Base-by-base conservation (phyloP, 2,888 invertebrate species). In the Cryptus viduatorius region DNA sequence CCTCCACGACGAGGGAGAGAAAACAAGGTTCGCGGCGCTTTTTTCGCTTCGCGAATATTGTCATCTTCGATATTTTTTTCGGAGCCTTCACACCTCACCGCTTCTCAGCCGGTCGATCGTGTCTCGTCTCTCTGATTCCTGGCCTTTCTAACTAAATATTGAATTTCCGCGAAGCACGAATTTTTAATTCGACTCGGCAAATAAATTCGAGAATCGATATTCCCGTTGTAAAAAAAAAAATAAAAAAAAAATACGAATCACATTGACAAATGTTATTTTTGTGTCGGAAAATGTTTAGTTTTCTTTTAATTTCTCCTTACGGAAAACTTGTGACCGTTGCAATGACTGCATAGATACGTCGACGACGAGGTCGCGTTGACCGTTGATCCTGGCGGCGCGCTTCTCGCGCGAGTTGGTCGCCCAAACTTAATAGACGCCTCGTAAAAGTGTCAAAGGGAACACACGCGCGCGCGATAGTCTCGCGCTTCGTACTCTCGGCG, bases 21-120 rank as follows among this genome's bases (percentile, higher is more conserved):
- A 24, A 59, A 64, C 19, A 65, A 37, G 37, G 37, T 56, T n/a
- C 31, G 46, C 53, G 29, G 12, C 64, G 12, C 53, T 48, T 37
- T 69, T 64, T 59, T 76, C 44, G 53, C 48, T 8, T 29, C 29
- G 8, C 50, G 31, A 24, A 7, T 68, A 68, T 37, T 37, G 37
- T 65, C 53, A 68, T 61, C 53, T 73, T 69, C 61, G 78, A 79
- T 82, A 82, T 78, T 73, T 78, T 73, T 82, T 53, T 78, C 78
- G 73, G 64, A 78, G 61, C 73, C 68, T 82, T 82, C 59, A 61
- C 82, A 78, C 78, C 56, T 82, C 46, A 77, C 42, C 71, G 82
- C 19, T 68, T 59, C 24, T 19, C 24, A 37, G n/a, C 12, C 31
- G 72, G 48, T 48, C 4, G 44, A 37, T 37, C 37, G 37, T 37